Conservation (phyloP, 2,113 vertebrate species). For the Mormoops blainvillei region DNA sequence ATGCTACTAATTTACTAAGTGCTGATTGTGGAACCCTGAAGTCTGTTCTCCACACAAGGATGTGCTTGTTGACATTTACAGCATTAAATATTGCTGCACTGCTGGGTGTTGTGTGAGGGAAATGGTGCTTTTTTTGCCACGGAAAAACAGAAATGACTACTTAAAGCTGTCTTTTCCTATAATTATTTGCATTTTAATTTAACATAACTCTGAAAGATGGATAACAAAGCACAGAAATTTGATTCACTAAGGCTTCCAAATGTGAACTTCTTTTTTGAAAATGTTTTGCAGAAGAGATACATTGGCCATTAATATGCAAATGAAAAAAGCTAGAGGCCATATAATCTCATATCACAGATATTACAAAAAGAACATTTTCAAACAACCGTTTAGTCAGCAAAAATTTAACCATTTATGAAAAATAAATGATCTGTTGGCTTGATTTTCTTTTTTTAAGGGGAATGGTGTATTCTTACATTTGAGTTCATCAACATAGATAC, state of each 20-base stretch:
- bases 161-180: not conserved
- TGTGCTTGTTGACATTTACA: not conserved
- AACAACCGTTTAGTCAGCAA: not conserved
- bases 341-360: not conserved
- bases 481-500: not conserved
- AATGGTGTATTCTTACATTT: not conserved
- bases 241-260: not conserved
- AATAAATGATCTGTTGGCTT: not conserved
- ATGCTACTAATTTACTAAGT: not conserved
- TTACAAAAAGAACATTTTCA: not conserved
- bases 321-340: not conserved
- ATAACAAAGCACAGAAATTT: not conserved
- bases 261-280: not conserved
- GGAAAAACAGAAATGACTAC: not conserved
- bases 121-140: not conserved
- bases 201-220: not conserved
- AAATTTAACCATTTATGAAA: not conserved
- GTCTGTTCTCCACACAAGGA: not conserved
- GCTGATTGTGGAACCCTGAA: not conserved
- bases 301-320: not conserved
- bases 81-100: not conserved
- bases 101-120: not conserved
- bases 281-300: not conserved
- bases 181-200: constrained; percentile 7
- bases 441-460: not conserved